Evolutionary conservation across 2,888 invertebrate genomes (phyloP), one percentile per base, ranked within the genome.

Genomic region (Caenorhabditis panamensis): DNA sequence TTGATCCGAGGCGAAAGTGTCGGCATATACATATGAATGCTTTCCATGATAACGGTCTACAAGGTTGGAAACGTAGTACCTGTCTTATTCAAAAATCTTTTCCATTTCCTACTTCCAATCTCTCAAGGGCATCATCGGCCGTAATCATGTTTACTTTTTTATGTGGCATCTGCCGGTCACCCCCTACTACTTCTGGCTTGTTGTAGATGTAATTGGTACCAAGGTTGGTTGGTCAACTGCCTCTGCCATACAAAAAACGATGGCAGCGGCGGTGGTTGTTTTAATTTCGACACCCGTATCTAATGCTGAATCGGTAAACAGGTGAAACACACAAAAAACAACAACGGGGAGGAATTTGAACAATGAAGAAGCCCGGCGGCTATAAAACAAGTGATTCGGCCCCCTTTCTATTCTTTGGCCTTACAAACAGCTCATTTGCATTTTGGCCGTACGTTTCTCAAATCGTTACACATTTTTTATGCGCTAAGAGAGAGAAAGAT

Each of bases 61-160:
- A 13, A 11, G 2, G 41, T 13, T 6, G 41, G 2, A 13, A 13
- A 41, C 13, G 31, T 13, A 6, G 13, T 13, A 41, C 41, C 24
- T 58, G 47, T 53, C 41, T 58, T 49, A 63, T 63, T 72, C 63
- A 56, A 63, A 71, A 69, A 71, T 49, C 22, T 49, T 18, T 72
- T 13, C 56, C 63, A 54, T 61, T 54, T 64, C 72, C 41, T 56
- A 37, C 18, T 66, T 63, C 56, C 36, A 51, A 56, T 58, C 72
- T 51, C 18, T 53, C 73, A 73, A 73, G 73, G 73, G 37, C 73
- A 41, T 58, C 64, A 73, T 63, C 28, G 73, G 64, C 73, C 64
- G 73, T 73, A 73, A 73, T 73, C 73, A 59, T 64, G 64, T 59
- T 64, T 59, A 64, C 64, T 54, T 73, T 71, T 71, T 73, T 37